Base-by-base conservation (phyloP, 2,113 vertebrate genomes). In the Percopsis transmontana region DNA sequence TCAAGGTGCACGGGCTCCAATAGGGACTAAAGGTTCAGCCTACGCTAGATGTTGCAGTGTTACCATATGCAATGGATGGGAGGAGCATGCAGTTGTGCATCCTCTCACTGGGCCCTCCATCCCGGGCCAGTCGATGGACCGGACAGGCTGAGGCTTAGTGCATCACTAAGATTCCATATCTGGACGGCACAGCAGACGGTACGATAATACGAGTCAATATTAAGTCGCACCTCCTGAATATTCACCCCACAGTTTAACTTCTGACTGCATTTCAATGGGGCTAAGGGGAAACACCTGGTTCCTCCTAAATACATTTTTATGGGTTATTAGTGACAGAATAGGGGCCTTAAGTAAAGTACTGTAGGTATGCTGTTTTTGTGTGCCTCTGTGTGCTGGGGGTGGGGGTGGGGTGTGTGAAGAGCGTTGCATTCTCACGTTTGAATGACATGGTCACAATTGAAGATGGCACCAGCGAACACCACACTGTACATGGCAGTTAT, bases 71-170 rank as follows among this genome's bases (percentile, higher is more conserved):
- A 90, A 91, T 86, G 81, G 90, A 92, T 91, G 83, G 84, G 80
- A 88, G 84, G 84, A 85, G 82, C 78, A 88, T 89, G 85, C 84
- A 83, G 82, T 77, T 82, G 70, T 83, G 83, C 83, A 90, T 89
- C 83, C 76, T 77, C 86, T 88, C 83, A 68, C 18, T 55, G 67
- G 81, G 70, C 86, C 73, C 53, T 88, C 85, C 84, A 88, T 89
- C 83, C 84, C 79, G 74, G 51, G 59, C 65, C 45, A 77, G 89
- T 89, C 87, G 80, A 90, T 90, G 81, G 73, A 54, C 24, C 66
- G 70, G 86, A 88, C 87, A 89, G 86, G 74, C 76, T 8, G 19
- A 45, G 71, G 85, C 81, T 88, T 90, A 89, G 81, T 74, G 61
- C 59, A 82, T 88, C 86, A 88, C 83, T 79, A 68, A 77, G 80